Base-by-base conservation (phyloP, 2,888 invertebrate genomes). In the Panzeria rudis region DNA sequence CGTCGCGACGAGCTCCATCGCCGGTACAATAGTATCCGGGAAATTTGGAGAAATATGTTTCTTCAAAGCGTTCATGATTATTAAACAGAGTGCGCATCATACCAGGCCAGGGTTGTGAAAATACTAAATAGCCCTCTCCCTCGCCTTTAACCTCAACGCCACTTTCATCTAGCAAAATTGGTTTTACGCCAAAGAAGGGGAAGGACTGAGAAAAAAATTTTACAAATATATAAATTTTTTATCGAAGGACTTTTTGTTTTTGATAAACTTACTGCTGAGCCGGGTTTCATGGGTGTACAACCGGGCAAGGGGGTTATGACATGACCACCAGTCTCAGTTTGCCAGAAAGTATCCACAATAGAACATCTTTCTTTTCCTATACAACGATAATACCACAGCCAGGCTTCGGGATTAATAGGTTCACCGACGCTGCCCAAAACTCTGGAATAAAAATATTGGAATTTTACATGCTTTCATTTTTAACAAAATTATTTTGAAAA, bases 271-370 rank as follows among this genome's bases (percentile, higher is more conserved):
- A 98, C 98, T 86, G 99, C 99, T 79, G 99, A 97, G 83, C 99
- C 99, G 0, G 99, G 99, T 93, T 99, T 99, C 95, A 98, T 97
- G 15, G 98, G 97, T 2, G 97, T 98, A 23, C 97, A 98, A 23
- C 98, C 99, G 0, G 99, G 99, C 69, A 99, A 93, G 41, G 99
- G 98, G 44, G 99, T 98, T 62, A 99, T 94, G 23, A 99, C 97
- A 93, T 99, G 99, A 0, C 99, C 99, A 9, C 99, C 99, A 6
- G 99, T 99, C 94, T 99, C 99, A 0, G 99, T 99, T 93, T 99
- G 99, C 99, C 99, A 99, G 93, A 98, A 99, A 0, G 99, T 99
- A 92, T 99, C 99, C 0, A 97, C 97, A 90, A 99, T 96, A 76
- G 98, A 97, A 93, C 98, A 98, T 86, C 95, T 95, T 62, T 95